A percentile compares a stretch with the other conserved stretches of the same genome.
phyloP scores from a whole-genome alignment of 92 coral and sea anemone species.

The Hydrozoanthus gracilis region DNA sequence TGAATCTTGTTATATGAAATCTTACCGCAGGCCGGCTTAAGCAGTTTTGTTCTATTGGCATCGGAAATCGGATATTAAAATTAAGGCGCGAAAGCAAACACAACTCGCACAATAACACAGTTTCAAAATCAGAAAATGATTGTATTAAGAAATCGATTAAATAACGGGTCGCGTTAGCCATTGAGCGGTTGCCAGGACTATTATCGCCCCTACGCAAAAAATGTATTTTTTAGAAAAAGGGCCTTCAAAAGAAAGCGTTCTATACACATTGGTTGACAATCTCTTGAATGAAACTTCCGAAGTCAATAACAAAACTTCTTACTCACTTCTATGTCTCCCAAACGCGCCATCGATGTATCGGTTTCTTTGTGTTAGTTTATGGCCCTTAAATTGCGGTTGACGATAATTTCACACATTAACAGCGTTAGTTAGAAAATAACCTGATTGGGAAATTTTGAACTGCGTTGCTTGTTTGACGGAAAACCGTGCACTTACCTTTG shows the following conservation, averaged over 20 bases:
- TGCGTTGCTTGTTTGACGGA: neutral
- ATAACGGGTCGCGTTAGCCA: constrained; percentile 21
- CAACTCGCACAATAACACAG: neutral
- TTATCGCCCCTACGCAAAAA: neutral
- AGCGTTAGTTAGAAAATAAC: neutral
- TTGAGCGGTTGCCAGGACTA: neutral
- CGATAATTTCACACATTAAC: neutral
- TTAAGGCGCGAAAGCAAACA: constrained; percentile 4
- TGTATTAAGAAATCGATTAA: constrained; percentile 33
- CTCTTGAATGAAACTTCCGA: neutral
- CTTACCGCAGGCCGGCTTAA: constrained; percentile 5
- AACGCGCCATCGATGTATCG: neutral
- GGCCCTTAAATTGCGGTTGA: neutral
- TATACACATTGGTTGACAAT: neutral
- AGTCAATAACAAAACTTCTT: neutral
- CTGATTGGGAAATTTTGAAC: neutral
- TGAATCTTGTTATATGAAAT: neutral
- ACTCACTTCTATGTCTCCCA: neutral
- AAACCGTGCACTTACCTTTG: neutral
- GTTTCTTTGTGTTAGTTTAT: neutral
- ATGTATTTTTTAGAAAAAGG: neutral
- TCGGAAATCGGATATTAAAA: constrained; percentile 2
- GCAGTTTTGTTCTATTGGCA: neutral
- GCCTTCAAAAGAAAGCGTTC: too few relatives aligned
- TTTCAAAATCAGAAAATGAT: constrained; percentile 36